These are phyloP conservation scores for Shinisaurus crocodilurus DNA, from an alignment of 2,113 vertebrate species.

Conservation along the genomic window DNA sequence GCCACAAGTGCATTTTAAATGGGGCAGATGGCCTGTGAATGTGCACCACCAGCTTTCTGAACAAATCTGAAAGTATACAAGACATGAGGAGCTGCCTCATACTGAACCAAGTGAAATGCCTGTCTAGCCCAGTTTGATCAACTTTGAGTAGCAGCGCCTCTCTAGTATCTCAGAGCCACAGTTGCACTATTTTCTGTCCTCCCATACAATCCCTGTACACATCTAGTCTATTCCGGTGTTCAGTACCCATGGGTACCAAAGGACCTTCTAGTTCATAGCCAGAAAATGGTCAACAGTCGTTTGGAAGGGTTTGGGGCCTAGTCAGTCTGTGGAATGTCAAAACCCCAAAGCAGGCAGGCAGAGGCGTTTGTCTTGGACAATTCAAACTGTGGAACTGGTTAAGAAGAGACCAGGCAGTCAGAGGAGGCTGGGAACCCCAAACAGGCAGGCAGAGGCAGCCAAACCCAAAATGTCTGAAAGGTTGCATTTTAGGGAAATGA, in stretches of 20 bases:
- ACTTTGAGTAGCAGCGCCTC: background rate
- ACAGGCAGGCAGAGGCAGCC: no score
- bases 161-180: background rate
- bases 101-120: background rate
- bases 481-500: no score
- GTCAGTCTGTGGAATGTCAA: no score
- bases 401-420: no score
- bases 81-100: background rate
- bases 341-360: no score
- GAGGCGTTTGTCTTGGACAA: no score
- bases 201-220: background rate
- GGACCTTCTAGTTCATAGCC: no score
- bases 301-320: no score
- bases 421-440: no score
- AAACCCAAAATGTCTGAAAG: no score
- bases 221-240: background rate
- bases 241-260: background rate
- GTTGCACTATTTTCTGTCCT: background rate
- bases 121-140: background rate
- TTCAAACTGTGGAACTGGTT: no score
- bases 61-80: background rate
- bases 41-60: background rate
- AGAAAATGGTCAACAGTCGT: no score
- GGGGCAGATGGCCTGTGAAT: background rate
- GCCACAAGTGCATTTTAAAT: background rate